These are phyloP conservation scores for Antheraea assamensis DNA, from an alignment of 2,888 invertebrate species.

Conservation along the genomic window DNA sequence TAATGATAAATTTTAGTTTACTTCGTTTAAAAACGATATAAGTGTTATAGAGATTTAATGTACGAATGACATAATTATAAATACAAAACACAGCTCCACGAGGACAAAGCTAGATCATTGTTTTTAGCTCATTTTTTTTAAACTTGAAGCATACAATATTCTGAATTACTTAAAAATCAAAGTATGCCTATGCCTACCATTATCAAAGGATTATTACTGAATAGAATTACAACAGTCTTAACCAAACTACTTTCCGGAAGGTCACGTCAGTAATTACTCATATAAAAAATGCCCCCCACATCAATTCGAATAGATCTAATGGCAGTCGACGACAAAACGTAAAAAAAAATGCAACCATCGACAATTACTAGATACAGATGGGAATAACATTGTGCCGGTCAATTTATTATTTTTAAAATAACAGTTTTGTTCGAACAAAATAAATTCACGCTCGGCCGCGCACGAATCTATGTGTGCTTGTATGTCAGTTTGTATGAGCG, in stretches of 20 bases:
- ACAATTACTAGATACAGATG: slow-evolving; percentile 19
- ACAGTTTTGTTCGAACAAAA: slow-evolving; percentile 81
- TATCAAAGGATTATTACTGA: no score
- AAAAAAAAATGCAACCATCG: slow-evolving; percentile 14
- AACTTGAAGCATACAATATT: no score
- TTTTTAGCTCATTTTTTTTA: no score
- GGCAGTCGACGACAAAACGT: neutral
- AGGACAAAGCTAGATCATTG: no score
- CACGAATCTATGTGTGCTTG: slow-evolving; percentile 35
- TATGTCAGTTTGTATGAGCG: slow-evolving; percentile 27
- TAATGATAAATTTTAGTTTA: no score
- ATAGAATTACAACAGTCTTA: neutral
- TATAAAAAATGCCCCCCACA: neutral
- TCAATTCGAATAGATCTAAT: neutral
- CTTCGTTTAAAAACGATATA: no score
- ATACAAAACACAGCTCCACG: no score
- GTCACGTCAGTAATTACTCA: neutral
- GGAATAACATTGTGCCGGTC: slow-evolving; percentile 1
- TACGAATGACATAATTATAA: no score
- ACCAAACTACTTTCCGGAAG: neutral
- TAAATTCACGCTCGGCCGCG: slow-evolving; percentile 74
- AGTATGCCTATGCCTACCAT: no score
- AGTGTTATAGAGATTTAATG: no score
- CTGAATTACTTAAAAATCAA: no score
- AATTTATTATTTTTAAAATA: slow-evolving; percentile 74